Evolutionary conservation across 2,888 invertebrate species (phyloP).

Genomic region (Drosophila macrospina): DNA sequence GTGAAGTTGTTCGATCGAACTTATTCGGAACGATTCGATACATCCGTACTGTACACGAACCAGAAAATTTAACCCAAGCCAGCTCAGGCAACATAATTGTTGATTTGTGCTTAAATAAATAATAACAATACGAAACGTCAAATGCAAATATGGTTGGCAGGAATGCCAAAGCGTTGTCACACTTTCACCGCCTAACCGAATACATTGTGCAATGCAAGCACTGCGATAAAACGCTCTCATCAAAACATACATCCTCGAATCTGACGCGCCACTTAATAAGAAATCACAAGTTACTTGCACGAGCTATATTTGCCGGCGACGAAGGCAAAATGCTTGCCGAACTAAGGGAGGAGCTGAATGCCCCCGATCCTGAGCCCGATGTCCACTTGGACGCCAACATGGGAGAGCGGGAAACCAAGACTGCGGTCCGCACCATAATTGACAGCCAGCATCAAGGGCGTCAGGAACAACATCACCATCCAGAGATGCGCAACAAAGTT

Average conservation of each 20-base stretch:
- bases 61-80: constrained; percentile 50
- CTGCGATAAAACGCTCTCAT: constrained; percentile 73
- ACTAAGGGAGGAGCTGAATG: constrained; percentile 63
- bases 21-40: constrained; percentile 19
- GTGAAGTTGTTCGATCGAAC: constrained; percentile 34
- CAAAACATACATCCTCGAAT: constrained; percentile 74
- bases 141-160: constrained; percentile 66
- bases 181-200: constrained; percentile 71
- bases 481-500: constrained; percentile 63
- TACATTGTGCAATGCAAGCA: constrained; percentile 74
- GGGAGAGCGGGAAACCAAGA: constrained; percentile 67
- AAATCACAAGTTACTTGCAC: constrained; percentile 65
- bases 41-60: constrained; percentile 54
- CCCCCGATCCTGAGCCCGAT: constrained; percentile 57
- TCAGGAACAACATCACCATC: constrained; percentile 39
- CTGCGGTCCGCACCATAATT: constrained; percentile 66
- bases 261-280: constrained; percentile 71
- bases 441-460: constrained; percentile 51
- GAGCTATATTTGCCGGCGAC: constrained; percentile 69
- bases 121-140: constrained; percentile 18
- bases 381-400: constrained; percentile 49
- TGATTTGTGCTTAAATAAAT: constrained; percentile 21
- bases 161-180: constrained; percentile 73
- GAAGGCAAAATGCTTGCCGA: constrained; percentile 73
- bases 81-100: constrained; percentile 36